These are phyloP conservation scores for Dendrolimus kikuchii DNA, from an alignment of 1,140 invertebrate species.

Conservation along the genomic window DNA sequence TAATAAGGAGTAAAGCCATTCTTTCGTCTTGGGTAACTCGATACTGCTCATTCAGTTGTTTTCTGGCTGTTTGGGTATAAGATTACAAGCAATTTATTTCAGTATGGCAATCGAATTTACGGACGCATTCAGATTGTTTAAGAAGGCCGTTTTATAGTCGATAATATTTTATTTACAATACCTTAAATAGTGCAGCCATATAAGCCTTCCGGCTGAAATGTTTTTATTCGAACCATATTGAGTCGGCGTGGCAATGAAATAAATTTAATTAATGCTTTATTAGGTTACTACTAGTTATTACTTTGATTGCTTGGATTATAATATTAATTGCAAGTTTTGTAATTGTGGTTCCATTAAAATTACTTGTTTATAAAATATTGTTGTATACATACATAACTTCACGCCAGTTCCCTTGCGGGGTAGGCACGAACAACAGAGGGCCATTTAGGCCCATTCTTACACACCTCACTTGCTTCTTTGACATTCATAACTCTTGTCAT, in stretches of 20 bases:
- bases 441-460: no score
- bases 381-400: no score
- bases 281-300: not conserved
- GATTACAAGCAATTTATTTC: constrained; percentile 70
- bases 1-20: constrained; percentile 45
- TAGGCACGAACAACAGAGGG: no score
- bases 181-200: constrained; percentile 3
- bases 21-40: constrained; percentile 46
- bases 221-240: not conserved
- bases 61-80: constrained; percentile 68
- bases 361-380: no score
- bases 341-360: no score
- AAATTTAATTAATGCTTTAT: constrained; percentile 1
- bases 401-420: no score
- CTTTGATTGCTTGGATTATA: no score
- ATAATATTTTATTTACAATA: constrained; percentile 32
- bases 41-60: constrained; percentile 66
- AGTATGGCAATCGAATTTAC: constrained; percentile 66
- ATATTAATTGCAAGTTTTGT: no score
- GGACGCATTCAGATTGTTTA: constrained; percentile 47
- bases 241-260: not conserved
- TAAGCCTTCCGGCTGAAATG: not conserved
- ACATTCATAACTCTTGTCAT: no score
- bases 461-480: no score
- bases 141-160: constrained; percentile 44